Base-by-base conservation (phyloP, 2,797 vertebrate species). In the Morus bassanus region DNA sequence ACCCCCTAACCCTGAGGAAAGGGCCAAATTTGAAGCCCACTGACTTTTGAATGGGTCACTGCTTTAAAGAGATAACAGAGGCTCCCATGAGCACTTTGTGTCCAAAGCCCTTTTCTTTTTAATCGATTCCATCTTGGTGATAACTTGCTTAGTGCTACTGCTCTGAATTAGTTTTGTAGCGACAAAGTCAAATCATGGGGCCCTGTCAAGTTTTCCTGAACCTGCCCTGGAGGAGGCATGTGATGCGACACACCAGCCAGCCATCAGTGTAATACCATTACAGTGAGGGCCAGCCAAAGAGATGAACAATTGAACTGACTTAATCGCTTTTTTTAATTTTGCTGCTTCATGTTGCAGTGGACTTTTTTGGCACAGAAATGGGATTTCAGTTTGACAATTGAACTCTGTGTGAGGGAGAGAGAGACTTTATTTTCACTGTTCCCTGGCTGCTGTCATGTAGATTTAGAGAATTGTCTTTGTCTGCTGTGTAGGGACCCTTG, bases 341-440 rank as follows among this genome's bases (percentile, higher is more conserved):
- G 22, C 23, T 80, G 56, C 46, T 78, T 75, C 76, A 9, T 53
- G 30, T 74, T 91, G 64, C 57, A 84, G 82, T 82, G 63, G 67
- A 53, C 45, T 59, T 67, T 89, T 84, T 54, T 79, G 63, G 64
- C 57, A 92, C 51, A 41, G 33, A 93, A 91, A 76, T 50, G 46
- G 64, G 88, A 85, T 94, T 96, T 74, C 61, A 61, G 41, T 84
- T 88, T 91, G 76, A 88, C 74, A 94, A 4, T 51, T 65, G 63
- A 92, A 35, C 22, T 82, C 37, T 63, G 8, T 28, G n/a, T 33
- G 43, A 68, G 45, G 19, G 14, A 88, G 59, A 67, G 19, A 35
- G 65, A 57, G 30, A 73, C 63, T 81, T 88, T 50, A 70, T 59
- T 79, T 73, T 43, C 33, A 39, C 82, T 50, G 13, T 64, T 80